A percentile compares a stretch with the other conserved stretches of the same genome.
phyloP scores from a whole-genome alignment of 1,140 invertebrate genomes.

The Atta cephalotes region DNA sequence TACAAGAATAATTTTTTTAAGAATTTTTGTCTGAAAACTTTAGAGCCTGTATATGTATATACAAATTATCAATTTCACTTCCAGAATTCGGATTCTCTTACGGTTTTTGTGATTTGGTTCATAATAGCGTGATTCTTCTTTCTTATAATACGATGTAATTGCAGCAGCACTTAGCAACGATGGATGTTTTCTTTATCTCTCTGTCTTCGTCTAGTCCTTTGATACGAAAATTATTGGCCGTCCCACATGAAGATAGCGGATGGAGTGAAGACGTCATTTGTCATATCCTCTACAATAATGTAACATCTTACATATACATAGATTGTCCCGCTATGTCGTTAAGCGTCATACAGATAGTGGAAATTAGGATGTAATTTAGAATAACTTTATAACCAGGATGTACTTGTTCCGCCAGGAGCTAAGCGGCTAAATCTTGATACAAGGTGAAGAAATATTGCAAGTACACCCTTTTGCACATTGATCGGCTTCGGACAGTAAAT shows the following conservation, averaged over 20 bases:
- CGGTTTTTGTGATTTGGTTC: background rate
- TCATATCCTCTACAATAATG: background rate
- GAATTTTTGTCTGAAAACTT: too few relatives aligned
- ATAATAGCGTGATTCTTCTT: background rate
- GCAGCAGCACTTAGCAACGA: background rate
- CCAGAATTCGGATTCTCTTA: background rate
- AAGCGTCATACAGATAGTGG: constrained; percentile 18
- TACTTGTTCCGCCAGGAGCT: constrained; percentile 22
- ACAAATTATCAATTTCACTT: too few relatives aligned
- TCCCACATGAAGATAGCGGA: constrained; percentile 2
- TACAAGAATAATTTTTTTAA: too few relatives aligned
- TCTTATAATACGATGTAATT: background rate
- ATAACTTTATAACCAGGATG: constrained; percentile 26
- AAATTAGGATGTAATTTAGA: constrained; percentile 48
- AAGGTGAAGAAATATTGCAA: constrained; percentile 30
- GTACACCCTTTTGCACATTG: constrained; percentile 7
- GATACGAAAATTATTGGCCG: constrained; percentile 38
- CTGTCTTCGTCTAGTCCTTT: background rate
- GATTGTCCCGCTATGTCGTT: constrained; percentile 46
- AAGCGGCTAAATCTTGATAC: constrained; percentile 35
- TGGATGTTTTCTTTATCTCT: background rate
- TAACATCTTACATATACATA: background rate
- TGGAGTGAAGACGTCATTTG: constrained; percentile 31
- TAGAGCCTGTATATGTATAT: too few relatives aligned
- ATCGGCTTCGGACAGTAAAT: constrained; percentile 1